phyloP scores from a whole-genome alignment of 23 tunicate species.

The Corella eumyota region DNA sequence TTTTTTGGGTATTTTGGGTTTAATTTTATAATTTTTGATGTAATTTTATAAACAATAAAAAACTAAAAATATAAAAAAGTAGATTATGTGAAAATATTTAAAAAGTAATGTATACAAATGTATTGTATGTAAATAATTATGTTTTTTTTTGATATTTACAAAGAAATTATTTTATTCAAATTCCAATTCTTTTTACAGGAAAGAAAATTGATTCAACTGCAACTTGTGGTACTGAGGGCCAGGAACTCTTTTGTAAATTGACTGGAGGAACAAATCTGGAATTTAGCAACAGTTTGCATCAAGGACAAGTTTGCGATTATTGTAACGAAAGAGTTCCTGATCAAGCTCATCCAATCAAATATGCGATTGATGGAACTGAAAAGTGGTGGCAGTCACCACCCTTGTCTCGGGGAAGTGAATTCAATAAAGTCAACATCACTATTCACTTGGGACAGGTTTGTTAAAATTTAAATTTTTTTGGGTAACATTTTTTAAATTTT shows the following conservation, averaged over 20 bases:
- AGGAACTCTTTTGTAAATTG: conserved; percentile 88
- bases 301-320: conserved; percentile 89
- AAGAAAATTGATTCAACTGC: conserved; percentile 81
- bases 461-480: background rate
- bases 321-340: conserved; percentile 53
- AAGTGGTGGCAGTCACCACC: conserved; percentile 99
- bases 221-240: conserved; percentile 71
- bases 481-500: too few species aligned
- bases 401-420: conserved; percentile 68
- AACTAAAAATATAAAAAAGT: too few species aligned
- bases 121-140: too few species aligned
- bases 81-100: too few species aligned
- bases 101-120: too few species aligned
- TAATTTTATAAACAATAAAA: too few species aligned
- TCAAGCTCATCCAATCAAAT: conserved; percentile 70
- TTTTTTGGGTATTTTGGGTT: too few species aligned
- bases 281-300: conserved; percentile 43
- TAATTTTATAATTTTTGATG: too few species aligned
- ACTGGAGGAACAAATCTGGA: conserved; percentile 94
- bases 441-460: conserved; percentile 96
- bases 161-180: too few species aligned
- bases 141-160: too few species aligned
- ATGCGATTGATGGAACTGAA: conserved; percentile 98
- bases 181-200: conserved; percentile 37
- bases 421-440: conserved; percentile 88